Conservation (phyloP, 2,113 vertebrate species). For the Alethe castanea region DNA sequence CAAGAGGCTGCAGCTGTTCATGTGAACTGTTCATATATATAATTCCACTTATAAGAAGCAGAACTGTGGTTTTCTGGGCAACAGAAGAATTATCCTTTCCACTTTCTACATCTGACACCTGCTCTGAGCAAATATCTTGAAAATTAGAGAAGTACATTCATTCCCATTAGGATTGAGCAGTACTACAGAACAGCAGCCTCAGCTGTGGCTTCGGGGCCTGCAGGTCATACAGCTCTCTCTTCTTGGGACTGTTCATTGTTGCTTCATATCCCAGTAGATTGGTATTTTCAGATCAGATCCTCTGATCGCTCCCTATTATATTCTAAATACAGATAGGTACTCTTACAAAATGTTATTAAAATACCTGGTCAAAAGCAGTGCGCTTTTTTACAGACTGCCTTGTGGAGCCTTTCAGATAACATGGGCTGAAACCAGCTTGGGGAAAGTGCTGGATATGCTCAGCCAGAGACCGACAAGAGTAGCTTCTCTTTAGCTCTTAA, state of each 20-base stretch:
- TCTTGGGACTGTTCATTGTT: not conserved
- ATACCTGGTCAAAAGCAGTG: not conserved
- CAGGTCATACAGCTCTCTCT: not conserved
- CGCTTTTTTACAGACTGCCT: not conserved
- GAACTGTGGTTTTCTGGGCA: not conserved
- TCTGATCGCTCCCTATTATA: not conserved
- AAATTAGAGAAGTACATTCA: not conserved
- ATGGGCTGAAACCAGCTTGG: not conserved
- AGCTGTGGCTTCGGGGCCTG: not conserved
- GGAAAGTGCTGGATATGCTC: not conserved
- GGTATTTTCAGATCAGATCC: not conserved
- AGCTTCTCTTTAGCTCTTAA: not conserved
- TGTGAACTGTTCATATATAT: not conserved
- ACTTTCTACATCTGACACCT: not conserved
- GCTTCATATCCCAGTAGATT: not conserved
- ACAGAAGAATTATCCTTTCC: not conserved
- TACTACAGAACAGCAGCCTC: not conserved
- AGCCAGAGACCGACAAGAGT: not conserved
- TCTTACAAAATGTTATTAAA: not conserved
- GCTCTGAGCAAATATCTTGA: not conserved
- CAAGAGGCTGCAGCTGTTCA: accelerated
- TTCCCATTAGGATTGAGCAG: not conserved
- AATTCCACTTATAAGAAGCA: not conserved
- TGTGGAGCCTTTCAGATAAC: not conserved
- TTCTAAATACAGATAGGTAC: not conserved